These are phyloP conservation scores for Lordiphosa andalusiaca DNA, from an alignment of 2,888 invertebrate species.

Conservation along the genomic window DNA sequence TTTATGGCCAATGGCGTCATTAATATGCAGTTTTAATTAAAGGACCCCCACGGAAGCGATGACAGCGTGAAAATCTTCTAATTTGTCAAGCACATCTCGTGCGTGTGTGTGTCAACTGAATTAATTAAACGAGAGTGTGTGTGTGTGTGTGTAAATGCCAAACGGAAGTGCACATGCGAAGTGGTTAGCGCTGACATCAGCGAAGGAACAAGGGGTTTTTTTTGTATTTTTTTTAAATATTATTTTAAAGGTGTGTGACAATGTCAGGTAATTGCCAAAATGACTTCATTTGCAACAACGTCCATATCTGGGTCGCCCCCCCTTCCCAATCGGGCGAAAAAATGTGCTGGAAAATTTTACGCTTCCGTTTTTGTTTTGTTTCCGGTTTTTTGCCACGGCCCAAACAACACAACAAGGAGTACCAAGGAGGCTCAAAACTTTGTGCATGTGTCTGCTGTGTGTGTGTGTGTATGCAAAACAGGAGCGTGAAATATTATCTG, in stretches of 20 bases:
- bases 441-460: neutral
- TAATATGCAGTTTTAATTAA: slow-evolving; percentile 76
- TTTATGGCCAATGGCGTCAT: slow-evolving; percentile 56
- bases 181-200: slow-evolving; percentile 47
- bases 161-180: slow-evolving; percentile 27
- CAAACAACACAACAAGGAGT: slow-evolving; percentile 9
- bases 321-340: slow-evolving; percentile 40
- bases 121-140: slow-evolving; percentile 47
- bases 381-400: slow-evolving; percentile 59
- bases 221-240: slow-evolving; percentile 25
- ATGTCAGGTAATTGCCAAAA: slow-evolving; percentile 30
- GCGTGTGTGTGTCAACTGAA: slow-evolving; percentile 35
- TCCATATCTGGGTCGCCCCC: slow-evolving; percentile 58
- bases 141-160: slow-evolving; percentile 11
- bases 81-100: slow-evolving; percentile 58
- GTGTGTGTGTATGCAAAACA: slow-evolving; percentile 63
- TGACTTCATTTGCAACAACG: slow-evolving; percentile 56
- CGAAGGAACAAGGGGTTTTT: slow-evolving; percentile 33
- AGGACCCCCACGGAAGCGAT: slow-evolving; percentile 38
- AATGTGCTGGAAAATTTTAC: slow-evolving; percentile 77
- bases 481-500: slow-evolving; percentile 75
- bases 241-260: slow-evolving; percentile 29
- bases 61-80: slow-evolving; percentile 67
- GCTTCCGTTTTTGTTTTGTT: slow-evolving; percentile 77
- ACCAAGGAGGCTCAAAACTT: slow-evolving; percentile 1